Evolutionary conservation across 2,888 invertebrate species (phyloP).

Genomic region (Arge pagana): DNA sequence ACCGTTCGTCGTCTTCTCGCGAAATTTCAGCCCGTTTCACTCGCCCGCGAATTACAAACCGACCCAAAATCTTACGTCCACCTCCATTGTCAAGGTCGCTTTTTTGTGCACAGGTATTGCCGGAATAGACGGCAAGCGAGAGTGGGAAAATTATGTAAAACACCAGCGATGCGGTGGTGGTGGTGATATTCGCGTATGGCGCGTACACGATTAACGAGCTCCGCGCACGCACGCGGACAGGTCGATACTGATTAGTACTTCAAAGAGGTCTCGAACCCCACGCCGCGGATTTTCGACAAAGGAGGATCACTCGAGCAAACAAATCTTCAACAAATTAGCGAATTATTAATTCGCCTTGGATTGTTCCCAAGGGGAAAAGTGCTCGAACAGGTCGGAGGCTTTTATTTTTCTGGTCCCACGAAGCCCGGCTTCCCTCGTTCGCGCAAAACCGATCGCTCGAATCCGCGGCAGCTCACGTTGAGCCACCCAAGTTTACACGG

Average conservation of each 20-base stretch:
- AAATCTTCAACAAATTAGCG: conserved; percentile 52
- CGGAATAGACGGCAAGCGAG: background rate
- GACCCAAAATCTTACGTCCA: too few species aligned
- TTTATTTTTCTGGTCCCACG: background rate
- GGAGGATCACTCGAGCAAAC: conserved; percentile 42
- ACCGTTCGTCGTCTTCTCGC: too few species aligned
- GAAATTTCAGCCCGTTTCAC: too few species aligned
- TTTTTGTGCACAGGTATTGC: background rate
- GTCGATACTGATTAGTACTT: conserved; percentile 54
- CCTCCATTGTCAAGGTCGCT: too few species aligned
- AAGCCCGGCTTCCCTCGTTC: background rate
- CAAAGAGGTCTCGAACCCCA: conserved; percentile 38
- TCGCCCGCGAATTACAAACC: too few species aligned
- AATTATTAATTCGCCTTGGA: conserved; percentile 49
- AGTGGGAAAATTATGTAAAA: background rate
- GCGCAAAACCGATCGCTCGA: background rate
- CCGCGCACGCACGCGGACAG: conserved; percentile 29
- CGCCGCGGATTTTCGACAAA: conserved; percentile 32
- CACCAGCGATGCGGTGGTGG: background rate
- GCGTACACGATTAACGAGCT: conserved; percentile 19
- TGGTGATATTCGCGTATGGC: conserved; percentile 10
- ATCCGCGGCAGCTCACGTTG: too few species aligned
- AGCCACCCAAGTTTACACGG: too few species aligned
- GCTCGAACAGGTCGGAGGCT: conserved; percentile 16
- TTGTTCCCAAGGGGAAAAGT: conserved; percentile 41